Evolutionary conservation across 2,888 invertebrate species (phyloP).

Genomic region (Pegoplata infirma): DNA sequence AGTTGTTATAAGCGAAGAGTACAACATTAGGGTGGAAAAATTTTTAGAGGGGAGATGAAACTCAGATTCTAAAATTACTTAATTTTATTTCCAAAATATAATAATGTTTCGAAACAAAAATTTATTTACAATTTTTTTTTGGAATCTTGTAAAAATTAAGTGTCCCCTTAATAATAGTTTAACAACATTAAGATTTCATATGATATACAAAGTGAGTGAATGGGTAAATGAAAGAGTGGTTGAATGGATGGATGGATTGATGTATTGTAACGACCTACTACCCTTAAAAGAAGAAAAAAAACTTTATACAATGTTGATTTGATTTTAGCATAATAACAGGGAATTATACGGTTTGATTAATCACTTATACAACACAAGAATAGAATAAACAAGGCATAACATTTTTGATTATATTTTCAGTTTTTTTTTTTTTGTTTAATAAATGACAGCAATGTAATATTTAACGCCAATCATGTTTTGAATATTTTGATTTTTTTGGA

Average conservation of each 20-base stretch:
- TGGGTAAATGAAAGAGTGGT: background rate
- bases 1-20: background rate
- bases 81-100: too few relatives aligned
- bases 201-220: background rate
- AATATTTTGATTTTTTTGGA: too few relatives aligned
- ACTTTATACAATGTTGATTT: constrained; percentile 38
- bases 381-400: background rate
- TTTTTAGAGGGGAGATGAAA: too few relatives aligned
- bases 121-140: too few relatives aligned
- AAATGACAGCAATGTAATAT: background rate
- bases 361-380: constrained; percentile 35
- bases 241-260: background rate
- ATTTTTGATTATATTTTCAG: background rate
- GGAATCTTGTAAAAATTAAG: too few relatives aligned
- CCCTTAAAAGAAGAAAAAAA: background rate
- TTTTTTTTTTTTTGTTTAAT: too few relatives aligned
- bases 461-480: background rate
- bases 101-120: too few relatives aligned
- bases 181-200: background rate
- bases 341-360: constrained; percentile 56
- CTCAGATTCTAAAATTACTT: too few relatives aligned
- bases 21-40: background rate
- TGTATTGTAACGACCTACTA: background rate
- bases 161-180: too few relatives aligned
- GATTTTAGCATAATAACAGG: constrained; percentile 35